Conservation (phyloP, 2,113 vertebrate species). For the Laterallus jamaicensis region DNA sequence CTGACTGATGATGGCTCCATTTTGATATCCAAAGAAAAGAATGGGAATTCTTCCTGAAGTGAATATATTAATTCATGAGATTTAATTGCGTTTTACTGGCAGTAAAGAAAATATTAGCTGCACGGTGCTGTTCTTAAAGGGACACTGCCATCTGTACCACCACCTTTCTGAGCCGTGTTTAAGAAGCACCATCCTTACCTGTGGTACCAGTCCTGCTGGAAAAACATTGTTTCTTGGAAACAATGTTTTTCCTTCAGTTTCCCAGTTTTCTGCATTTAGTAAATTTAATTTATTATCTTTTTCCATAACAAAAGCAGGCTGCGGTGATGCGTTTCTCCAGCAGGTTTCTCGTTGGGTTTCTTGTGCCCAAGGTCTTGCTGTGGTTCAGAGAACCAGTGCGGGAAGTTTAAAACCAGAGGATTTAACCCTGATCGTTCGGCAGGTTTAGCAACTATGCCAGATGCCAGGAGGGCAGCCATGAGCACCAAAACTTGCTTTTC, state of each 20-base stretch:
- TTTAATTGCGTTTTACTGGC: conserved; percentile 13
- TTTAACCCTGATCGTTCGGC: not conserved
- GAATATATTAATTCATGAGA: conserved; percentile 52
- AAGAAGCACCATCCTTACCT: not conserved
- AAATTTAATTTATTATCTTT: not conserved
- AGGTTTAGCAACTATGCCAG: not conserved
- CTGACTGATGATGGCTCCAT: conserved; percentile 87
- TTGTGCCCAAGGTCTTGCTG: not conserved
- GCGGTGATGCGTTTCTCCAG: not conserved
- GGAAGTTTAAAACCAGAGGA: not conserved
- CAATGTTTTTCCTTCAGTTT: not conserved
- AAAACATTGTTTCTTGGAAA: not conserved
- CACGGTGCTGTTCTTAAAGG: not conserved
- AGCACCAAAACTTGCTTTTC: not conserved
- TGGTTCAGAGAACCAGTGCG: not conserved
- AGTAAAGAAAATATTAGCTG: conserved; percentile 15
- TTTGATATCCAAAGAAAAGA: conserved; percentile 73
- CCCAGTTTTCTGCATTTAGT: not conserved
- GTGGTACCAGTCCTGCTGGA: not conserved
- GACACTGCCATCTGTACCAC: not conserved
- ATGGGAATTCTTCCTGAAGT: conserved; percentile 62
- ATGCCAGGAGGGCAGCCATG: not conserved
- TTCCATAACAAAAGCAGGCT: not conserved
- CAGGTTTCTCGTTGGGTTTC: not conserved
- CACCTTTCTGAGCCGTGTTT: accelerated